phyloP scores from a whole-genome alignment of 2,888 invertebrate genomes.

The Dryocosmus kuriphilus region DNA sequence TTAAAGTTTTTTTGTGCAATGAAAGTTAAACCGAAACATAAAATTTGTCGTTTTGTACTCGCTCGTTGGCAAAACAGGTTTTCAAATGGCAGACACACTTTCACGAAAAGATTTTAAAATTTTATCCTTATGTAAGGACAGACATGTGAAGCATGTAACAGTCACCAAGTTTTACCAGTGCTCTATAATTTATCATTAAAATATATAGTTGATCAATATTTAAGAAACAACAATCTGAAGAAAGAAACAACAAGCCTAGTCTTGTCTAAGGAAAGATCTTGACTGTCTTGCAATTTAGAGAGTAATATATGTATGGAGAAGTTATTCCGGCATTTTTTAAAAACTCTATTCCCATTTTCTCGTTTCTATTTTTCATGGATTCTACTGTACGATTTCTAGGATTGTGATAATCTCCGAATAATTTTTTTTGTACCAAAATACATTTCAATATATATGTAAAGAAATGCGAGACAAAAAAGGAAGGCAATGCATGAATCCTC shows the following conservation, averaged over 20 bases:
- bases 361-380: background rate
- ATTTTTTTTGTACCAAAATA: background rate
- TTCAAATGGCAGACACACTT: slow-evolving; percentile 23
- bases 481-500: slow-evolving; percentile 17
- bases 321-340: no score
- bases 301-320: no score
- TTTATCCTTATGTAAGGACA: slow-evolving; percentile 14
- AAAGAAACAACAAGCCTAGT: no score
- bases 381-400: background rate
- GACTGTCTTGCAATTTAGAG: no score
- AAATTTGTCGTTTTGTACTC: slow-evolving; percentile 12
- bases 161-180: slow-evolving; percentile 20
- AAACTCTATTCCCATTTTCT: no score
- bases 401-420: background rate
- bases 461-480: background rate
- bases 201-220: no score
- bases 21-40: slow-evolving; percentile 25
- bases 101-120: slow-evolving; percentile 26
- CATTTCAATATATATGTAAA: background rate
- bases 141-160: background rate
- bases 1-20: slow-evolving; percentile 5
- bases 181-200: background rate
- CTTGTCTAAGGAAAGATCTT: no score
- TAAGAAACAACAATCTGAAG: no score
- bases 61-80: slow-evolving; percentile 5